Conservation (phyloP, 2,888 invertebrate genomes). For the Caenorhabditis sp. region DNA sequence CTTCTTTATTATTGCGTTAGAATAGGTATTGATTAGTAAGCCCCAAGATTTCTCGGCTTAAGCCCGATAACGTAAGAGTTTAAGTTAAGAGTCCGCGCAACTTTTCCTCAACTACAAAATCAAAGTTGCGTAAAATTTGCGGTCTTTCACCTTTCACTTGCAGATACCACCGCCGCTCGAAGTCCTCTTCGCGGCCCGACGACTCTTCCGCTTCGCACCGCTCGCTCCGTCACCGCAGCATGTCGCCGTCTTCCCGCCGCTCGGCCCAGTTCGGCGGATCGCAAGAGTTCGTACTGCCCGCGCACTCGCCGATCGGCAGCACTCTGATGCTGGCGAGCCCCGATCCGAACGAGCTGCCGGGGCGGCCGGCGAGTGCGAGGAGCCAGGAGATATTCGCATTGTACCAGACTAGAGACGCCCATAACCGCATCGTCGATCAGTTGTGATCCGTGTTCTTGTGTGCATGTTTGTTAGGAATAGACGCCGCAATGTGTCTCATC, state of each 20-base stretch:
- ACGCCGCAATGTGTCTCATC: no score
- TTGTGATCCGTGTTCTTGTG: slow-evolving; percentile 44
- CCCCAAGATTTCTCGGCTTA: no score
- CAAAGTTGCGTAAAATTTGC: neutral
- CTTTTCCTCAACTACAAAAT: neutral
- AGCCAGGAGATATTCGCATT: slow-evolving; percentile 58
- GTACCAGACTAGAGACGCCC: slow-evolving; percentile 65
- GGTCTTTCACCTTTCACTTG: neutral
- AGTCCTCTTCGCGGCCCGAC: slow-evolving; percentile 30
- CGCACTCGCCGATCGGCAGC: slow-evolving; percentile 54
- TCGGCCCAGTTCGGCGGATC: slow-evolving; percentile 31
- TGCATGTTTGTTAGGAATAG: no score
- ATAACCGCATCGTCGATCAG: slow-evolving; percentile 63
- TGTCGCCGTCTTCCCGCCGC: slow-evolving; percentile 36
- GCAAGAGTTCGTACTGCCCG: slow-evolving; percentile 55
- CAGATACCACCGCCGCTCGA: slow-evolving; percentile 47
- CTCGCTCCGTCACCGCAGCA: slow-evolving; percentile 40
- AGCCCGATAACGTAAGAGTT: no score
- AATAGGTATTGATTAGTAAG: no score
- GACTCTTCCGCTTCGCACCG: slow-evolving; percentile 20
- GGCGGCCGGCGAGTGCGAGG: slow-evolving; percentile 53
- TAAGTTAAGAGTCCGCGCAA: no score
- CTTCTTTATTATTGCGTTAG: no score
- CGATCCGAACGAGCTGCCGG: slow-evolving; percentile 57
- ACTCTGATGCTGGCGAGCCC: slow-evolving; percentile 56